These are phyloP conservation scores for Sitta carolinensis DNA, from an alignment of 2,797 vertebrate genomes.

Conservation along the genomic window DNA sequence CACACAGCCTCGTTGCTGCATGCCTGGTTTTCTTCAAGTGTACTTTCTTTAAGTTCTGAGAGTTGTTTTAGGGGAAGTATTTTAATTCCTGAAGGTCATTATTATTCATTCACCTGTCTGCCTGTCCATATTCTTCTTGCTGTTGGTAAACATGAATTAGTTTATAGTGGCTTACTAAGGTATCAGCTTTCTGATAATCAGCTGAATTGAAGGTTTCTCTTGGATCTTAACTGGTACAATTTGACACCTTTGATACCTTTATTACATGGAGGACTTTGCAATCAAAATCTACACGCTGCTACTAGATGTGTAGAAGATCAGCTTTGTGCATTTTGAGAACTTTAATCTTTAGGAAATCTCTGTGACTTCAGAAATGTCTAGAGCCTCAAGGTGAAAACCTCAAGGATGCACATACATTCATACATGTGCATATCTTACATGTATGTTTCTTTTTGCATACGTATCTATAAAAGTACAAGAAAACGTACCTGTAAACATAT, in stretches of 20 bases:
- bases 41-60: not conserved
- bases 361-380: not conserved
- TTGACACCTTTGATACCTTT: not conserved
- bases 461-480: not conserved
- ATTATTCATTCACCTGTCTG: not conserved
- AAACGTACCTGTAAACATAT: not conserved
- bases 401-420: fast-evolving
- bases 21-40: not conserved
- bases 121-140: not conserved
- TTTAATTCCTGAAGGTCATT: not conserved
- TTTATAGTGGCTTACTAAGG: not conserved
- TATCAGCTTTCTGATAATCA: not conserved
- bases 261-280: not conserved
- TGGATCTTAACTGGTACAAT: not conserved
- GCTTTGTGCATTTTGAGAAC: not conserved
- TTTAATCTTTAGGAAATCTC: not conserved
- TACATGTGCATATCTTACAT: fast-evolving
- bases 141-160: not conserved
- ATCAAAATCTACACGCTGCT: not conserved
- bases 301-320: not conserved
- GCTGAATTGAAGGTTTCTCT: not conserved
- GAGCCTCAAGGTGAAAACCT: not conserved
- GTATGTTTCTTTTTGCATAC: fast-evolving
- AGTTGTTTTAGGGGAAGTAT: not conserved
- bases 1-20: fast-evolving